Evolutionary conservation across 1,140 invertebrate genomes (phyloP), one percentile per base, ranked within the genome.

Genomic region (Orchesella cincta): DNA sequence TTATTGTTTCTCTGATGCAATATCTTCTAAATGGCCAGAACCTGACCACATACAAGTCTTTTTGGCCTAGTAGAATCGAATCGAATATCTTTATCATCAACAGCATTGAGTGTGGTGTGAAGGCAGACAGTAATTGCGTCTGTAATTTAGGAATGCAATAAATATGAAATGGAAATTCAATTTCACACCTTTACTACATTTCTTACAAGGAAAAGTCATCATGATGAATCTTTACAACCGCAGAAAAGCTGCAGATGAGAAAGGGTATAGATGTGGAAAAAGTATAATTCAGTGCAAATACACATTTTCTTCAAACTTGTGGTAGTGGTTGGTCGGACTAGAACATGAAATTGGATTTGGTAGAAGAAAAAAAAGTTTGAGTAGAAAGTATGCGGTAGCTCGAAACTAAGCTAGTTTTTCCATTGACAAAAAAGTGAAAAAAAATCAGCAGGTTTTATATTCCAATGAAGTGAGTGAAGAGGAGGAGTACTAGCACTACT

Each of bases 261-360:
- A 20, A 8, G 39, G 20, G 39, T 12, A 46, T 46, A 20, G 20
- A 46, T 46, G 8, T 46, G 8, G 39, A 12, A 46, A 46, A 46
- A 20, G 8, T n/a, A 20, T 46, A 46, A 46, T 46, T 46, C 39
- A 46, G 39, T 46, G 39, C 39, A 46, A 46, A 46, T 46, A 46
- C 39, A 12, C 39, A 46, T 62, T 62, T 62, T 28, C 5, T 62
- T 62, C 26, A 16, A 26, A 26, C 3, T 28, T 62, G 54, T 62
- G 26, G 54, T 31, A 31, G 62, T 33, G 62, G 62, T 67, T 67
- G 31, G 54, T 57, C 26, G 54, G 26, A 23, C 54, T 31, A 67
- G 31, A 67, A 67, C 62, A 33, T 67, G 62, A 67, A 67, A 67
- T 67, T 67, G 62, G 62, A 67, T 31, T 67, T 67, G 26, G 62